phyloP scores from a whole-genome alignment of 2,797 vertebrate species.

The Helicolenus hilgendorfi region DNA sequence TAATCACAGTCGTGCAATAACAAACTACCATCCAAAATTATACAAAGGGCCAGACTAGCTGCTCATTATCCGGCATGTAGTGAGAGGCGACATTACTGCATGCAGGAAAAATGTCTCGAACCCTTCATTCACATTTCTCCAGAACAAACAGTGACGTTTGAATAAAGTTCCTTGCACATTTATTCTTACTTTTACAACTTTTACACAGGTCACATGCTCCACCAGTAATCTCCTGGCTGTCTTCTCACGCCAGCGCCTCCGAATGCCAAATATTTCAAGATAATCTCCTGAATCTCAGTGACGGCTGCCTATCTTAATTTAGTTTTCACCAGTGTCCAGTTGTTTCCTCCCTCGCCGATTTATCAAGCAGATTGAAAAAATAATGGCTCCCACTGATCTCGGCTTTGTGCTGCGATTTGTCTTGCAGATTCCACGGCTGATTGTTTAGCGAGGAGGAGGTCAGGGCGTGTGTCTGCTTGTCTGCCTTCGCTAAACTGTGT shows the following conservation, averaged over 20 bases:
- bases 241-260: not conserved
- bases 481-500: slow-evolving; percentile 60
- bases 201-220: not conserved
- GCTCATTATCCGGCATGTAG: slow-evolving; percentile 52
- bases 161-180: not conserved
- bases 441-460: slow-evolving; percentile 62
- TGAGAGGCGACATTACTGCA: slow-evolving; percentile 33
- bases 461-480: slow-evolving; percentile 70
- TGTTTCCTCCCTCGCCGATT: slow-evolving; percentile 31
- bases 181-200: not conserved
- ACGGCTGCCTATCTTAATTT: slow-evolving; percentile 58
- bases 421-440: slow-evolving; percentile 75
- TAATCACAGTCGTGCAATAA: slow-evolving; percentile 72
- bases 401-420: slow-evolving; percentile 59
- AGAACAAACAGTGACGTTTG: not conserved
- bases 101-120: slow-evolving; percentile 27
- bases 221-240: not conserved
- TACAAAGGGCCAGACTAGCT: slow-evolving; percentile 58
- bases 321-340: slow-evolving; percentile 41
- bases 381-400: slow-evolving; percentile 34
- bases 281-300: slow-evolving; percentile 59
- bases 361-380: slow-evolving; percentile 44
- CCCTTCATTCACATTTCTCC: not conserved
- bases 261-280: slow-evolving; percentile 35
- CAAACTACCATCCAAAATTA: slow-evolving; percentile 71